A percentile compares a stretch with the other conserved stretches of the same genome.
phyloP scores from a whole-genome alignment of 30 jellyfish, hydroid and myxozoan species.

The Mastigias papua region DNA sequence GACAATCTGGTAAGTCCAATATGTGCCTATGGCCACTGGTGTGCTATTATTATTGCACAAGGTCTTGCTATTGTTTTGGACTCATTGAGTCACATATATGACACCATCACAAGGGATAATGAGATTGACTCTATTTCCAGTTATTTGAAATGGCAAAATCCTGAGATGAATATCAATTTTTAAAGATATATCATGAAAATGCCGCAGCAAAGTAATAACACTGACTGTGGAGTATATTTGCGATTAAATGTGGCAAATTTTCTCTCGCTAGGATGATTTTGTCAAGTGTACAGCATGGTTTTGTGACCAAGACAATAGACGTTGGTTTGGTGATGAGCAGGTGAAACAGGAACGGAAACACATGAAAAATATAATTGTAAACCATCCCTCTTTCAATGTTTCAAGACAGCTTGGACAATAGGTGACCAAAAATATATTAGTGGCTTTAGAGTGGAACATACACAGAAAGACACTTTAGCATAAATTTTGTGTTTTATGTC shows the following conservation, averaged over 20 bases:
- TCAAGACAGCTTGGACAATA: too few species aligned
- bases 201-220: background rate
- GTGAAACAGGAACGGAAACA: too few species aligned
- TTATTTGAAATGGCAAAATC: background rate
- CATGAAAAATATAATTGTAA: too few species aligned
- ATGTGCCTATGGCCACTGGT: background rate
- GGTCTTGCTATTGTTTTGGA: background rate
- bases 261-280: background rate
- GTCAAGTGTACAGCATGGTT: background rate
- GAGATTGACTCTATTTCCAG: background rate
- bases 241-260: background rate
- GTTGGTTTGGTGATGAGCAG: background rate
- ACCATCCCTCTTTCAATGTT: too few species aligned
- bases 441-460: too few species aligned
- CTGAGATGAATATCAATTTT: background rate
- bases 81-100: background rate
- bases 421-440: too few species aligned
- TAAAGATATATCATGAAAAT: background rate
- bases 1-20: constrained; percentile 1
- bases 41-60: background rate
- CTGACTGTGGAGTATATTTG: background rate
- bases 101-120: background rate
- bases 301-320: background rate
- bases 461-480: too few species aligned
- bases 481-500: too few species aligned